Base-by-base conservation (phyloP, 2,888 invertebrate genomes). In the Plagodis dolabraria region DNA sequence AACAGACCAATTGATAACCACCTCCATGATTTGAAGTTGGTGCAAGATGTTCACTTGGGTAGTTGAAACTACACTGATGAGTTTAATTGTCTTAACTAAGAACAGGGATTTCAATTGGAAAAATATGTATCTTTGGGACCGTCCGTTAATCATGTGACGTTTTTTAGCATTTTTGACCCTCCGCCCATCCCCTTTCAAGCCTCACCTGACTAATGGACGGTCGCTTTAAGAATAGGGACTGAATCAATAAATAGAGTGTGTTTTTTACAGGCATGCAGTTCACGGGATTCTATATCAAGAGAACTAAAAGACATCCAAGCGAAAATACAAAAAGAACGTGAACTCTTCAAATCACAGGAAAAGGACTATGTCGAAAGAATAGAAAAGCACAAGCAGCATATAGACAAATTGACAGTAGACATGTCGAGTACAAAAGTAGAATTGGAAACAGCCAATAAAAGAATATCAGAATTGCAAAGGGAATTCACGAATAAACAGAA, bases 261-360 rank as follows among this genome's bases (percentile, higher is more conserved):
- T 36, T 10, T 44, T 63, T 86, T 88, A 51, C 83, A 95, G 80
- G 94, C 94, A 5, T 95, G 94, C 63, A 94, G 94, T 63, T 89
- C 93, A 6, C 94, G 95, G 49, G 95, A 95, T 57, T 77, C 93
- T n/a, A 82, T 94, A 5, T 82, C 91, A 33, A 90, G 93, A 64
- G 94, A 95, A 73, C 74, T 95, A 45, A 93, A 93, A 67, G 93
- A 94, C 52, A 68, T 94, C 43, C 92, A 93, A 64, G 64, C 77
- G 2, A 89, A 79, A 75, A 74, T 82, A 56, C 86, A 87, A 65
- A 86, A 84, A 64, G 92, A 92, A 58, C 82, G 79, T 46, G 91
- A 91, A 6, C 64, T 81, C 0, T 86, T 78, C 65, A 89, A 84
- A 70, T 67, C 78, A 0, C 90, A 92, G 61, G 92, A 92, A 66